A percentile compares a stretch with the other conserved stretches of the same genome.
Evolutionary conservation across 2,797 vertebrate genomes (phyloP).

Genomic region (Poeciliopsis turneri): DNA sequence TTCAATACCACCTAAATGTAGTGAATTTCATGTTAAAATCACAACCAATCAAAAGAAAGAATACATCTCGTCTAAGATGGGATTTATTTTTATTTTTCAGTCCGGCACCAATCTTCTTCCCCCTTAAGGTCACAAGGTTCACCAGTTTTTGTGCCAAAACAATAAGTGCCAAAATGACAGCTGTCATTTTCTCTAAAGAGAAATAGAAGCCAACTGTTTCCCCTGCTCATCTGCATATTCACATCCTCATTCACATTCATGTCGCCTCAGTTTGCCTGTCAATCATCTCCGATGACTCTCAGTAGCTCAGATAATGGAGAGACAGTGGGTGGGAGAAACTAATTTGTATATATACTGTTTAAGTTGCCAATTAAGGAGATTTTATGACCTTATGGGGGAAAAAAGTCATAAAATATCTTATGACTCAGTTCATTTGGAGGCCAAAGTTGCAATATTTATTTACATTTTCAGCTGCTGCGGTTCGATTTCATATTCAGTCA

Average conservation of each 20-base stretch:
- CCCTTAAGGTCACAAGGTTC: slow-evolving; percentile 16
- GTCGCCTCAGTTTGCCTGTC: slow-evolving; percentile 47
- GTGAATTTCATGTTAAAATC: neutral
- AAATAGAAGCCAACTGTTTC: slow-evolving; percentile 42
- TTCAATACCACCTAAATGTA: neutral
- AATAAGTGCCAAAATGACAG: slow-evolving; percentile 38
- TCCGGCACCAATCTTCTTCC: neutral
- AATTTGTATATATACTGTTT: neutral
- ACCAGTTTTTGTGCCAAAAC: slow-evolving; percentile 6
- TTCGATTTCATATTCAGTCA: neutral
- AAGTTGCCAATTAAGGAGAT: neutral
- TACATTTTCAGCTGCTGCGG: neutral
- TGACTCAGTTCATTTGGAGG: neutral
- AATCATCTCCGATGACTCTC: slow-evolving; percentile 62
- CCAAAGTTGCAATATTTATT: neutral
- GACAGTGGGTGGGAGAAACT: slow-evolving; percentile 34
- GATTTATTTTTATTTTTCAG: neutral
- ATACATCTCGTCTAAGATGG: neutral
- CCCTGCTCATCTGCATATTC: slow-evolving; percentile 60
- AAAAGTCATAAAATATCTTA: neutral
- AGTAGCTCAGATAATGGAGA: slow-evolving; percentile 58
- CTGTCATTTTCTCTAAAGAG: slow-evolving; percentile 42
- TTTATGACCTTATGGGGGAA: neutral
- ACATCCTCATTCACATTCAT: slow-evolving; percentile 58
- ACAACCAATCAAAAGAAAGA: neutral